Conservation (phyloP, 2,797 vertebrate species). For the Bucorvus abyssinicus region DNA sequence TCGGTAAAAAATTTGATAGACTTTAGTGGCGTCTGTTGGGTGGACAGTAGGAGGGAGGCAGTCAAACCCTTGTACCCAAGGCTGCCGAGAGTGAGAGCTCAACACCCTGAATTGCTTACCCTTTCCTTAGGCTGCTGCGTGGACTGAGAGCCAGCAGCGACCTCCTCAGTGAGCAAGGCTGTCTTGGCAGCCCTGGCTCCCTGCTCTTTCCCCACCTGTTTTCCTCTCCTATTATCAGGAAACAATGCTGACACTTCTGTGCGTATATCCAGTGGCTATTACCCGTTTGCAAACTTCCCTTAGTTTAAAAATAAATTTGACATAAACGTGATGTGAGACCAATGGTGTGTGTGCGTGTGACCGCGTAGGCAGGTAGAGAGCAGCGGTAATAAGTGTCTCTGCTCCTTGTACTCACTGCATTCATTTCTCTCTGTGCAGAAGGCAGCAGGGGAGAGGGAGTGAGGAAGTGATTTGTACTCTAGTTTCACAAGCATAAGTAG, state of each 20-base stretch:
- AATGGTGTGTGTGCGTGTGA: not conserved
- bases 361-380: not conserved
- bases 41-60: not conserved
- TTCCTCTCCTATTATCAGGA: not conserved
- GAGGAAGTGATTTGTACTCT: not conserved
- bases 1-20: not conserved
- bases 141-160: not conserved
- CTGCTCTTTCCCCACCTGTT: not conserved
- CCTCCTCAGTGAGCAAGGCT: not conserved
- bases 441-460: no score
- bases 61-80: not conserved
- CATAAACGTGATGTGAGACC: not conserved
- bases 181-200: not conserved
- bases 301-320: not conserved
- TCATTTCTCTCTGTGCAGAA: not conserved
- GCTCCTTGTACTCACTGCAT: not conserved
- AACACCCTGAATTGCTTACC: not conserved
- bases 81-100: not conserved
- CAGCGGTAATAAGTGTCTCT: not conserved
- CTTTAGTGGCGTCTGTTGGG: not conserved
- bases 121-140: not conserved
- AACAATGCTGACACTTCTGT: not conserved
- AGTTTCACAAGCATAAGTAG: not conserved
- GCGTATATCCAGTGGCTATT: not conserved
- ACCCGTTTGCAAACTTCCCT: not conserved